A percentile compares a stretch with the other conserved stretches of the same genome.
Conservation (phyloP, 2,888 invertebrate genomes). For the Augiades crinisus region DNA sequence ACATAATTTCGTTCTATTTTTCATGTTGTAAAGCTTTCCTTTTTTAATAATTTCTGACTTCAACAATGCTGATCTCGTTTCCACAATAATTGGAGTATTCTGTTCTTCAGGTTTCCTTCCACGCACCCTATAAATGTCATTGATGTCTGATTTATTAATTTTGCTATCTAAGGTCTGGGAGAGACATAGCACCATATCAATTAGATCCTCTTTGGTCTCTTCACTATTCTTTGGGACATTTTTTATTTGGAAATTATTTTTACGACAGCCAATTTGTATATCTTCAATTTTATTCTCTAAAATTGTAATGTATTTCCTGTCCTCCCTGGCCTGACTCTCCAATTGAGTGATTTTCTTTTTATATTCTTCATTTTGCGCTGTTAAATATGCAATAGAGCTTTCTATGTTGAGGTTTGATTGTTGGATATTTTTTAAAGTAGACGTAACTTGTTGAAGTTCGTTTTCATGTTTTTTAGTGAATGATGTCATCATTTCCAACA, state of each 20-base stretch:
- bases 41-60: slow-evolving; percentile 23
- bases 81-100: slow-evolving; percentile 17
- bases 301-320: slow-evolving; percentile 23
- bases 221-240: slow-evolving; percentile 27
- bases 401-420: slow-evolving; percentile 20
- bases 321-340: slow-evolving; percentile 8
- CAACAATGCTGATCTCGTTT: slow-evolving; percentile 16
- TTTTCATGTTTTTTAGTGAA: background rate
- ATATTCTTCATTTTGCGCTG: slow-evolving; percentile 16
- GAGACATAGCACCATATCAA: slow-evolving; percentile 23
- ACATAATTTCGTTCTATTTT: slow-evolving; percentile 22
- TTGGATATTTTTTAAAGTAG: slow-evolving; percentile 6
- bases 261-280: slow-evolving; percentile 21
- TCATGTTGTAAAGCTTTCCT: slow-evolving; percentile 19
- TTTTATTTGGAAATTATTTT: slow-evolving; percentile 31
- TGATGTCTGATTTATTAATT: slow-evolving; percentile 23
- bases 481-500: slow-evolving; percentile 6
- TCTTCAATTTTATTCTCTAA: slow-evolving; percentile 30
- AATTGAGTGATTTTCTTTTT: slow-evolving; percentile 8
- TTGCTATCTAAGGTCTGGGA: slow-evolving; percentile 21
- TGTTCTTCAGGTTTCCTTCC: slow-evolving; percentile 5
- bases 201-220: slow-evolving; percentile 29
- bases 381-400: slow-evolving; percentile 11
- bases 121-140: slow-evolving; percentile 29
- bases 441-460: slow-evolving; percentile 16